Base-by-base conservation (phyloP, 1,140 invertebrate species). In the Pygmarrhopalites habei region DNA sequence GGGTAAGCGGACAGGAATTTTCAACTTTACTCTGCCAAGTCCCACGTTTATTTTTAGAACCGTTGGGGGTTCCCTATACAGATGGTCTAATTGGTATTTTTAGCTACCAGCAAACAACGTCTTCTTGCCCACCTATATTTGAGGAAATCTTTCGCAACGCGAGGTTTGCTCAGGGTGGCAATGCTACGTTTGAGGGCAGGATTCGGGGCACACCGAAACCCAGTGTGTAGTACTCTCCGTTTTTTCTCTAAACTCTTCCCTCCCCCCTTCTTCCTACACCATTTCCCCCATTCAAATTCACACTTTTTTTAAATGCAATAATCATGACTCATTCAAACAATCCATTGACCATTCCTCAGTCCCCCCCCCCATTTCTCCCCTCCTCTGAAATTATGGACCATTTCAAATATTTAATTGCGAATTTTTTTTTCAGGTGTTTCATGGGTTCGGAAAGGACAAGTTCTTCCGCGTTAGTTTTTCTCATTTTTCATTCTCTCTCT, bases 61-160 rank as follows among this genome's bases (percentile, higher is more conserved):
- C 17, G 30, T 35, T 7, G 30, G 29, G 53, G 29, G 53, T 60
- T 47, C 28, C 30, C 17, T 10, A 60, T 35, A 26, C 56, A 62
- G 29, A 55, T 62, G 51, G 60, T 49, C 35, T 39, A 28, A 39
- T 55, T 32, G 29, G 49, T 41, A 46, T 55, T 53, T 43, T 55
- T 55, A 32, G 49, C 17, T 29, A 62, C 32, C 23, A 35, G 28
- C 56, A 56, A 39, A 57, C 49, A 25, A 25, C 30, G 7, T 28
- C 29, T 44, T 46, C 28, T 21, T 61, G 56, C 29, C 90, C 92
- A 52, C 91, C 92, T 62, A 87, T 93, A 63, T 95, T 94, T 76
- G 90, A 92, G 74, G 88, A 92, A 77, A 90, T 94, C 72, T 93
- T 94, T 75, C 88, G 86, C 76, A 93, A 93, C 79, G 90, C 90